A percentile compares a stretch with the other conserved stretches of the same genome.
Evolutionary conservation across 2,797 vertebrate species (phyloP).

Genomic region (Erethizon dorsatum): DNA sequence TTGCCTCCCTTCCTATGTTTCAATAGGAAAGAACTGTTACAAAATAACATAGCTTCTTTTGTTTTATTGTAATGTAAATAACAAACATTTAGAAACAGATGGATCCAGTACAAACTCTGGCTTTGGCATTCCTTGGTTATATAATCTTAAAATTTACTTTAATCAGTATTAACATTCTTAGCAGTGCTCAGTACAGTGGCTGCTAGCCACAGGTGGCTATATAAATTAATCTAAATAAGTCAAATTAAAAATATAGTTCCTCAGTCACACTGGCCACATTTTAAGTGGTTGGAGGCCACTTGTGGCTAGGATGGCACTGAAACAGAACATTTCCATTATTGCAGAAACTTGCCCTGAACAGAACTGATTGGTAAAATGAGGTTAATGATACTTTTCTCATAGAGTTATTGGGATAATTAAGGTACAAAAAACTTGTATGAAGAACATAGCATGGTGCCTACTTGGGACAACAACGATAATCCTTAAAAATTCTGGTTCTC

Average conservation of each 20-base stretch:
- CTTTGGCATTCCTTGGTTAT: slow-evolving; percentile 11
- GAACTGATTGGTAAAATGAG: background rate
- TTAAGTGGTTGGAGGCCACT: background rate
- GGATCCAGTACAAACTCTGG: background rate
- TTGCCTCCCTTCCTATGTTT: background rate
- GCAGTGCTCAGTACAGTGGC: background rate
- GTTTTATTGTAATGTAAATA: background rate
- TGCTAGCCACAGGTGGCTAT: background rate
- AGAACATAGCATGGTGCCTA: background rate
- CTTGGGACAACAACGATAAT: background rate
- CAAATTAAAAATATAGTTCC: slow-evolving; percentile 1
- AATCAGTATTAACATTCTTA: background rate
- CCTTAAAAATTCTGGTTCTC: background rate
- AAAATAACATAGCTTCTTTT: background rate
- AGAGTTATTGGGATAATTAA: background rate
- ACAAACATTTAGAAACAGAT: slow-evolving; percentile 16
- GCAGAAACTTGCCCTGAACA: background rate
- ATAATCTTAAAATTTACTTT: slow-evolving; percentile 43
- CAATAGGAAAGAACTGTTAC: background rate
- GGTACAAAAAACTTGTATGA: background rate
- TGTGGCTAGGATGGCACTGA: background rate
- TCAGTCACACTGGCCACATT: background rate
- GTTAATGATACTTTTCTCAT: background rate
- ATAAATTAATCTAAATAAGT: slow-evolving; percentile 36
- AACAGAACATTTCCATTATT: background rate